Percentiles rank a stretch among this genome's conserved stretches.
phyloP scores from a whole-genome alignment of 1,140 invertebrate species.

The Papilio polyxenes region DNA sequence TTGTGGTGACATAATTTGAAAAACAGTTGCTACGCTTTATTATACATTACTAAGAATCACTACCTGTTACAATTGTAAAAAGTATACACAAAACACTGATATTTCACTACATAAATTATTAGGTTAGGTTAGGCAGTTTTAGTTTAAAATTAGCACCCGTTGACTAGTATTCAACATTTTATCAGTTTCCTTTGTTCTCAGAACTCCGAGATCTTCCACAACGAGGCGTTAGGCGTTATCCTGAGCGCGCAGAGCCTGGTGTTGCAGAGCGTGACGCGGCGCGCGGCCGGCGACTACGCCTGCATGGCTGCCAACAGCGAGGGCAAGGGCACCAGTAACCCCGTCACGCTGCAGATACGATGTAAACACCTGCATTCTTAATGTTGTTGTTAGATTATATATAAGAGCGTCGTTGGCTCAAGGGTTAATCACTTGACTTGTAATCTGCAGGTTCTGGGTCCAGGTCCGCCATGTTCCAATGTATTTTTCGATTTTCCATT shows the following conservation, averaged over 20 bases:
- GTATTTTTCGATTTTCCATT: too few relatives aligned
- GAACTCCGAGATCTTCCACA: constrained; percentile 89
- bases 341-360: constrained; percentile 88
- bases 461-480: too few relatives aligned
- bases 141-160: background rate
- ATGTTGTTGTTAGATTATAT: too few relatives aligned
- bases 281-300: constrained; percentile 90
- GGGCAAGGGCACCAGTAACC: constrained; percentile 90
- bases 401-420: too few relatives aligned
- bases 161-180: background rate
- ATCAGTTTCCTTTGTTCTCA: constrained; percentile 59
- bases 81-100: background rate
- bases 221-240: constrained; percentile 88
- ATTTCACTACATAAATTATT: background rate
- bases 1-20: too few relatives aligned
- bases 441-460: too few relatives aligned
- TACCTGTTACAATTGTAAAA: too few relatives aligned
- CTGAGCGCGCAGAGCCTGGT: constrained; percentile 91
- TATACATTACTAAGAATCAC: too few relatives aligned
- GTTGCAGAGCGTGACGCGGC: constrained; percentile 88
- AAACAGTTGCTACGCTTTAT: too few relatives aligned
- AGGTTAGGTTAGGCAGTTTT: background rate
- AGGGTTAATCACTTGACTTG: too few relatives aligned
- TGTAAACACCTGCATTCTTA: constrained; percentile 78
- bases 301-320: constrained; percentile 91